Base-by-base conservation (phyloP, 2,888 invertebrate species). In the Xylota sylvarum region DNA sequence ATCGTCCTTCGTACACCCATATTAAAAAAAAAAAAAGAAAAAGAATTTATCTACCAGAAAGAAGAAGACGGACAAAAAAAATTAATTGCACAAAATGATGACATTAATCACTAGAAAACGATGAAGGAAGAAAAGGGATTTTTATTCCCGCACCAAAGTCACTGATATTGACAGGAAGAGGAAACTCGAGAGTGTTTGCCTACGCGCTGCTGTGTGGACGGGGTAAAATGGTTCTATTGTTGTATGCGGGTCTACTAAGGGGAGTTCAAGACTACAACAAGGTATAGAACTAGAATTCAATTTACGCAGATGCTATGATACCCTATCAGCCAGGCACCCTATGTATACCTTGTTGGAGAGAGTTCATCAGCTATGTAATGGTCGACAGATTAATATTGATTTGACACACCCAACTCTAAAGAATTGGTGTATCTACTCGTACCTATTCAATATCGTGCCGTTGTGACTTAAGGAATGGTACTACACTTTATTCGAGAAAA, bases 41-140 rank as follows among this genome's bases (percentile, higher is more conserved):
- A 23, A 27, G 58, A 72, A 72, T 72, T 35, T 72, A 48, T 50
- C 27, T 72, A 12, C 48, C 23, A 46, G n/a, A 7, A 23, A 37
- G 14, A 60, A 14, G 46, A n/a, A 50, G 30, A 27, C 12, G 48
- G 37, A 48, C 48, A 27, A 48, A 72, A 43, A 58, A 72, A 72
- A 72, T 72, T 72, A 72, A 72, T 72, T 72, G 72, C 58, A 37
- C 27, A 37, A 50, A 60, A 72, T 48, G 60, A 72, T 60, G 60
- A 37, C 72, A 72, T 72, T 72, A 72, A 72, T 72, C 72, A 60
- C 48, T 27, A 50, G 48, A 32, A 72, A 72, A 50, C 72, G 72
- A 72, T 50, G 58, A n/a, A 48, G 48, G 30, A 35, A 37, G 6
- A 37, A 48, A 60, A 72, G 37, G 46, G 48, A 72, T 60, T 60